phyloP scores from a whole-genome alignment of 2,888 invertebrate species.

The Aporophyla nigra region DNA sequence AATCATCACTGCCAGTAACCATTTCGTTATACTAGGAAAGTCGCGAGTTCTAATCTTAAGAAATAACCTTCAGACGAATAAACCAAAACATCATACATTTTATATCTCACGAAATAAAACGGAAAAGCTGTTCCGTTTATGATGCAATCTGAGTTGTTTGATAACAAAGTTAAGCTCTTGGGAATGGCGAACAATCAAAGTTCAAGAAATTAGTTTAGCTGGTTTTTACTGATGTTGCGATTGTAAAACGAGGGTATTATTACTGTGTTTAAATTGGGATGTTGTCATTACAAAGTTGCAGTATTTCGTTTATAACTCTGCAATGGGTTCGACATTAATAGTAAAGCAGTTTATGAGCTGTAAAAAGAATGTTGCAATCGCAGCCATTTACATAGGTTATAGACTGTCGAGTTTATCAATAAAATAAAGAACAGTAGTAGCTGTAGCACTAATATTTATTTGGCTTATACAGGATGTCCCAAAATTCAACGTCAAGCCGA shows the following conservation, averaged over 20 bases:
- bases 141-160: slow-evolving; percentile 37
- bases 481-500: too few species aligned
- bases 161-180: slow-evolving; percentile 30
- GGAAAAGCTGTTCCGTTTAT: slow-evolving; percentile 32
- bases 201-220: slow-evolving; percentile 39
- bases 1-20: background rate
- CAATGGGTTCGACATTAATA: background rate
- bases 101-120: slow-evolving; percentile 46
- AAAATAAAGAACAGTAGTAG: background rate
- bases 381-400: background rate
- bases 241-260: slow-evolving; percentile 22
- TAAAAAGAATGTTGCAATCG: background rate
- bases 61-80: background rate
- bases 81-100: slow-evolving; percentile 43
- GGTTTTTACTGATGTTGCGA: slow-evolving; percentile 35
- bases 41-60: background rate
- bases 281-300: slow-evolving; percentile 23
- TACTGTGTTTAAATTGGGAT: slow-evolving; percentile 9
- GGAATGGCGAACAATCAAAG: slow-evolving; percentile 45
- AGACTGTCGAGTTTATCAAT: background rate
- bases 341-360: background rate
- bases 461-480: too few species aligned
- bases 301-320: background rate
- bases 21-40: background rate
- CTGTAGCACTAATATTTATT: too few species aligned